Percentiles rank a stretch among this genome's conserved stretches.
Conservation (phyloP, 1,140 invertebrate species). For the Drosophila erecta region DNA sequence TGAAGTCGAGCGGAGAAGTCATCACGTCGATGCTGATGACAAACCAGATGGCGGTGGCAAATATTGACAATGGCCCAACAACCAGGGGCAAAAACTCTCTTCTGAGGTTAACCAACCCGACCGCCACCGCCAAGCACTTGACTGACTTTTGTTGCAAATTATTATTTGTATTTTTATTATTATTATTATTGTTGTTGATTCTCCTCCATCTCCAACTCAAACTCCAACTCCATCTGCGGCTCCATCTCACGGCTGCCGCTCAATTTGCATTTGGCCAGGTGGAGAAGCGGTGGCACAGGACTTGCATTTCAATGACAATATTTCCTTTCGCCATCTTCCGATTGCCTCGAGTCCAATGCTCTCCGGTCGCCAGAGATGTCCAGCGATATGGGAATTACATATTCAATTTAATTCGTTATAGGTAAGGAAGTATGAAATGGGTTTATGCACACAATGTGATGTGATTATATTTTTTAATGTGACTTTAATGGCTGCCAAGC, state of each 20-base stretch:
- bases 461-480: neutral
- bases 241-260: neutral
- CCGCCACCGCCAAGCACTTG: constrained; percentile 52
- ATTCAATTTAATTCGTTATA: constrained; percentile 33
- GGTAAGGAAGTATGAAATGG: constrained; percentile 7
- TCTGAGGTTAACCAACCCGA: constrained; percentile 43
- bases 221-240: too few relatives aligned
- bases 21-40: constrained; percentile 46
- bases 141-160: constrained; percentile 81
- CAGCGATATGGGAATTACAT: constrained; percentile 29
- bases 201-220: too few relatives aligned
- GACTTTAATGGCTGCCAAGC: too few relatives aligned
- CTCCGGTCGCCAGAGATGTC: constrained; percentile 31
- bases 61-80: constrained; percentile 64
- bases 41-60: constrained; percentile 51
- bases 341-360: constrained; percentile 57
- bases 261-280: constrained; percentile 62
- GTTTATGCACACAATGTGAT: constrained; percentile 12
- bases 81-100: constrained; percentile 35
- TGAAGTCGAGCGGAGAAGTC: constrained; percentile 43
- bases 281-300: constrained; percentile 48
- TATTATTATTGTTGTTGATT: constrained; percentile 45
- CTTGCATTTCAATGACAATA: constrained; percentile 80
- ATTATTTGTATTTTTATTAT: constrained; percentile 63
- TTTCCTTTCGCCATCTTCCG: constrained; percentile 53